These are phyloP conservation scores for Neuroscelio doddi DNA, from an alignment of 2,888 invertebrate genomes.

Conservation along the genomic window DNA sequence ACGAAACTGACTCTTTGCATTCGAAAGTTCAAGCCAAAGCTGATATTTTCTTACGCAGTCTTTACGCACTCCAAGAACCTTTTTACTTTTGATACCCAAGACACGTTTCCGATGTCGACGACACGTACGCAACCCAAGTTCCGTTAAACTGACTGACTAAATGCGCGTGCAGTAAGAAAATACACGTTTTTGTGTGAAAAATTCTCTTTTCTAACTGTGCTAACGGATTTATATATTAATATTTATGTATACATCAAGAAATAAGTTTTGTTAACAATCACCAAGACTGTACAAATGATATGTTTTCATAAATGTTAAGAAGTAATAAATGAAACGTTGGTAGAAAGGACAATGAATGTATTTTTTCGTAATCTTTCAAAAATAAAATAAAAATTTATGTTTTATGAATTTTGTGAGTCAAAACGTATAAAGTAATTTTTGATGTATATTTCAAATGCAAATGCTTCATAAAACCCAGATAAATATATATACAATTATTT, in stretches of 20 bases:
- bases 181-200: neutral
- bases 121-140: slow-evolving; percentile 41
- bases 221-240: neutral
- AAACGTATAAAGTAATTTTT: no score
- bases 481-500: no score
- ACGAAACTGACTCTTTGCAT: slow-evolving; percentile 36
- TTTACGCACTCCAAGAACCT: slow-evolving; percentile 29
- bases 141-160: slow-evolving; percentile 27
- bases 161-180: neutral
- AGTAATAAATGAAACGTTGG: no score
- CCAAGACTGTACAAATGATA: no score
- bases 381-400: no score
- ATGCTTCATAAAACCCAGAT: no score
- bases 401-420: no score
- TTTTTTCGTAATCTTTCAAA: no score
- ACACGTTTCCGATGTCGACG: slow-evolving; percentile 35
- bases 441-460: no score
- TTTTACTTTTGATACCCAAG: slow-evolving; percentile 24
- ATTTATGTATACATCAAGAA: neutral
- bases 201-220: neutral
- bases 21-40: slow-evolving; percentile 44
- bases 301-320: no score
- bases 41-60: slow-evolving; percentile 39
- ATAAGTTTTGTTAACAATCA: no score
- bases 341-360: no score